Evolutionary conservation across 2,797 vertebrate species (phyloP).

Genomic region (Oreonectes daqikongensis): DNA sequence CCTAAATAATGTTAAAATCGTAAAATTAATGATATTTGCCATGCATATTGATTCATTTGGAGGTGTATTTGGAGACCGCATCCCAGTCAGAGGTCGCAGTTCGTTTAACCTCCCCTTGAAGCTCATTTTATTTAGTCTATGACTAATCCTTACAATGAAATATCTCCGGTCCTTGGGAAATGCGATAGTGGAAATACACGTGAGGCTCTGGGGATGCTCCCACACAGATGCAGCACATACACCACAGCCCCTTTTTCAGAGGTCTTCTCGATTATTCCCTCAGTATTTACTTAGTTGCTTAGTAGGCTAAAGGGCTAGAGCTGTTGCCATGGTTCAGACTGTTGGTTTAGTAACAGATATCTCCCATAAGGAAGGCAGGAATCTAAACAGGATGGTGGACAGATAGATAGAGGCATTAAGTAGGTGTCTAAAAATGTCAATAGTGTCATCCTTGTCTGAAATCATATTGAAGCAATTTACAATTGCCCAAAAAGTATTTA

Average conservation of each 20-base stretch:
- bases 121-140: slow-evolving; percentile 50
- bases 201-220: slow-evolving; percentile 22
- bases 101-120: slow-evolving; percentile 47
- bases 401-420: slow-evolving; percentile 14
- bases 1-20: too few species aligned
- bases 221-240: slow-evolving; percentile 27
- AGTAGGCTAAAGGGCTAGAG: slow-evolving; percentile 20
- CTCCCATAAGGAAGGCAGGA: slow-evolving; percentile 42
- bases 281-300: slow-evolving; percentile 41
- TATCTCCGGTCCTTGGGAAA: slow-evolving; percentile 51
- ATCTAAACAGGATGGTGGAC: slow-evolving; percentile 56
- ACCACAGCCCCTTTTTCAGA: not conserved
- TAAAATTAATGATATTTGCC: too few species aligned
- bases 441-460: slow-evolving; percentile 10
- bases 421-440: slow-evolving; percentile 36
- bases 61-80: slow-evolving; percentile 41
- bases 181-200: slow-evolving; percentile 29
- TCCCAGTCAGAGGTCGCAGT: slow-evolving; percentile 20
- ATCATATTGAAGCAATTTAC: not conserved
- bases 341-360: slow-evolving; percentile 51
- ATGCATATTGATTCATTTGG: slow-evolving; percentile 26
- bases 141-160: slow-evolving; percentile 50
- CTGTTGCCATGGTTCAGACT: slow-evolving; percentile 38
- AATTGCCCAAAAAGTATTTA: not conserved
- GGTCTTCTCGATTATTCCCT: not conserved